A percentile compares a stretch with the other conserved stretches of the same genome.
Evolutionary conservation across 2,888 invertebrate species (phyloP).

Genomic region (Autographa pulchrina): DNA sequence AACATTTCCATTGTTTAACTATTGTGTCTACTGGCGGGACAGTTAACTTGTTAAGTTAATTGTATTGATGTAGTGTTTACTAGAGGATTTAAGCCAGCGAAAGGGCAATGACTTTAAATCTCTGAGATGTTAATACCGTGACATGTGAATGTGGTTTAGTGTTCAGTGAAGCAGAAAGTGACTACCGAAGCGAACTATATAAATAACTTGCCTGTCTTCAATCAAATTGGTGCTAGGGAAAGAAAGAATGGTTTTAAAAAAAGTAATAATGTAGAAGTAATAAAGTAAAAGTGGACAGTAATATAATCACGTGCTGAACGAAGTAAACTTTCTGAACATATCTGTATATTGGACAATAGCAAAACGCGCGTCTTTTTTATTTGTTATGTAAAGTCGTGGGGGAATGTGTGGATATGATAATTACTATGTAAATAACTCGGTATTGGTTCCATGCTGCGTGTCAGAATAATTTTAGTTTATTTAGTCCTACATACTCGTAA

Average conservation of each 20-base stretch:
- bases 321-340: background rate
- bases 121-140: background rate
- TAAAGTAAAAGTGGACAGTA: background rate
- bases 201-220: background rate
- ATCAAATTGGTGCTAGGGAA: background rate
- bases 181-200: background rate
- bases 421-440: constrained; percentile 25
- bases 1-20: too few species aligned
- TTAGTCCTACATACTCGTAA: background rate
- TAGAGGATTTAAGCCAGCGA: background rate
- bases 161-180: constrained; percentile 1
- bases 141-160: constrained; percentile 1
- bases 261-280: background rate
- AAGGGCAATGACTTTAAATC: background rate
- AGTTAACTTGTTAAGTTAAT: too few species aligned
- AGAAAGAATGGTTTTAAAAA: too few species aligned
- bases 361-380: constrained; percentile 29
- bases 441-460: constrained; percentile 9
- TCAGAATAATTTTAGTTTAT: constrained; percentile 4
- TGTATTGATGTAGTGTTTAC: too few species aligned
- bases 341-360: constrained; percentile 10
- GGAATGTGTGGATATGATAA: constrained; percentile 43
- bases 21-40: too few species aligned
- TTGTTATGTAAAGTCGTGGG: constrained; percentile 32
- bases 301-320: background rate